Base-by-base conservation (phyloP, 2,888 invertebrate species). In the Spodoptera exigua region DNA sequence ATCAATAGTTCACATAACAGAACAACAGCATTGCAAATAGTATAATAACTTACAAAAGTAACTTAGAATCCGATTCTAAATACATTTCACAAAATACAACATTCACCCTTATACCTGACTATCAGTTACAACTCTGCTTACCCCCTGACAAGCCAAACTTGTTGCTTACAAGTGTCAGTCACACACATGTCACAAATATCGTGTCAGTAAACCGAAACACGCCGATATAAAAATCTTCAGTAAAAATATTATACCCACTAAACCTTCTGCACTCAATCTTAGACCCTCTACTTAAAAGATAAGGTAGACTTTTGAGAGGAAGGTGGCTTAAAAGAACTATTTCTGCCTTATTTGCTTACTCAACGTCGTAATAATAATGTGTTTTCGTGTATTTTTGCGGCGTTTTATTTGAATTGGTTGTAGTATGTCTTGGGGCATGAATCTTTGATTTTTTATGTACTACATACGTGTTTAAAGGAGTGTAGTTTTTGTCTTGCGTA, bases 281-380 rank as follows among this genome's bases (percentile, higher is more conserved):
- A 13, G 45, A 69, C 74, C 51, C 51, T 79, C 61, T 14, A 0
- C 0, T 3, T 1, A 5, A 12, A 5, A 0, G 0, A 18, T 68
- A 78, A 36, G 59, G 64, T 63, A 9, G n/a, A 10, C 62, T 70
- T 76, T 73, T 35, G 37, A 34, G 14, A 1, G 3, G 9, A 1
- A 35, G 13, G 27, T 27, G 35, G 21, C 41, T 52, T 70, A 62
- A 55, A 40, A 44, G 58, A 70, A 71, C 71, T 82, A 79, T 81
- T 78, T 66, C 66, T 70, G 67, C 62, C 67, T 73, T 81, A 83
- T 83, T 82, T 83, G 80, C 74, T 69, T 72, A 81, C 78, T 80
- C 75, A 72, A 78, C 61, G 69, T 72, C 53, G 79, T 80, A 76
- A 80, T 78, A 79, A 78, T 75, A 80, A 77, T 76, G 74, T 77